These are phyloP conservation scores for Pantherophis alleghaniensis DNA, from an alignment of 2,797 vertebrate species.

Conservation along the genomic window DNA sequence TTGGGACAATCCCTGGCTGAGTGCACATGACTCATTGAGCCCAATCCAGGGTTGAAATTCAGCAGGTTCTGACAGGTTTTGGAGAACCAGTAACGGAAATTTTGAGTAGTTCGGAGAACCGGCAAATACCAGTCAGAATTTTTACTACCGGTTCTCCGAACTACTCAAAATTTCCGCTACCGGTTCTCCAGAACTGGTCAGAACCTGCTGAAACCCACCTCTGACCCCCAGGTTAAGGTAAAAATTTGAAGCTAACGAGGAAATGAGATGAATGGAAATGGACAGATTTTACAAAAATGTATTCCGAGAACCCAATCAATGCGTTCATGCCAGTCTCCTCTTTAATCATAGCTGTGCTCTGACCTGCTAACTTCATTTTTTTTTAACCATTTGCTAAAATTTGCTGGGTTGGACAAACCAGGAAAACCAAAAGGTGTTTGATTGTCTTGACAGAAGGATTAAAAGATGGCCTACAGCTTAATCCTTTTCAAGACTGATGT, in stretches of 20 bases:
- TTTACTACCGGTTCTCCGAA: no score
- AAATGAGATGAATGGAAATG: neutral
- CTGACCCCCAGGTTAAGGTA: neutral
- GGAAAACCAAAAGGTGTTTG: neutral
- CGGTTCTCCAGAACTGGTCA: no score
- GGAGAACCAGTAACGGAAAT: no score
- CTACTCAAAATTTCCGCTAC: no score
- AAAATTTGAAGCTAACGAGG: neutral
- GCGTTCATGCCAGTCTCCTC: neutral
- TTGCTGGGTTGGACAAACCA: neutral
- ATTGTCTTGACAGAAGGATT: slow-evolving; percentile 60
- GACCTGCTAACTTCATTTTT: neutral
- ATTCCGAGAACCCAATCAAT: neutral
- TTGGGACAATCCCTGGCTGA: neutral
- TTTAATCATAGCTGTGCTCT: neutral
- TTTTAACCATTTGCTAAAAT: neutral
- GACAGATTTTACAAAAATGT: neutral
- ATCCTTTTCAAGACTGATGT: neutral
- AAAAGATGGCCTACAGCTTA: slow-evolving; percentile 47
- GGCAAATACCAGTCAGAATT: no score
- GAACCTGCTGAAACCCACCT: no score
- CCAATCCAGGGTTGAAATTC: neutral
- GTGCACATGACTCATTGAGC: neutral
- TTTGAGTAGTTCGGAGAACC: no score
- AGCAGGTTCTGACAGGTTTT: no score